Base-by-base conservation (phyloP, 2,888 invertebrate genomes). In the Dasysyrphus albostriatus region DNA sequence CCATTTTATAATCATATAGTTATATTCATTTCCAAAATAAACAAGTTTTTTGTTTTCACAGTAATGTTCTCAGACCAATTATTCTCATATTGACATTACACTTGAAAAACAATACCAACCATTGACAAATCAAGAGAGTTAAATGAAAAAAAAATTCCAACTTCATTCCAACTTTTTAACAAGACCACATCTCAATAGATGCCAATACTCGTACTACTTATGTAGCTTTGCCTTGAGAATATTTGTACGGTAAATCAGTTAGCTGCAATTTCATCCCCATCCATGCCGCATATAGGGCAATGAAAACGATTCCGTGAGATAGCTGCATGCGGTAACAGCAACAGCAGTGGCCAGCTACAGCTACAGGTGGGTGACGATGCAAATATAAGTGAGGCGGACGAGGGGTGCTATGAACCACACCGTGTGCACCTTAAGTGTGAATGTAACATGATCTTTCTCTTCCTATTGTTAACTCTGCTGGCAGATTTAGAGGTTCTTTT, bases 371-470 rank as follows among this genome's bases (percentile, higher is more conserved):
- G 65, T 61, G 65, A 24, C 24, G 24, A 72, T 58, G 67, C 24
- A 49, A 49, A 49, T 49, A 59, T 75, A 56, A 58, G 69, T 72
- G 56, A 37, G 39, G 58, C 42, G 47, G 59, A 34, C 44, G 54
- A 10, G 49, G 67, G 19, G 67, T 16, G 37, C 65, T 42, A 63
- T 44, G 37, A 74, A 58, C 79, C 63, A 29, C 65, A 34, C 47
- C 61, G 65, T 77, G 61, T 81, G 73, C 81, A 81, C 73, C 61
- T 77, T 58, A 85, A 82, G 85, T 85, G 85, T 85, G 85, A 85
- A 78, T 78, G 82, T 77, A 82, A 85, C 85, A 81, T 85, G 82
- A 85, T 85, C 85, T 78, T 74, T 63, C 77, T 78, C 74, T 85
- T 81, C 77, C 73, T 63, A 82, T 78, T 85, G 81, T 74, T 77